Conservation (phyloP, 2,888 invertebrate genomes). For the Dasypogon diadema region DNA sequence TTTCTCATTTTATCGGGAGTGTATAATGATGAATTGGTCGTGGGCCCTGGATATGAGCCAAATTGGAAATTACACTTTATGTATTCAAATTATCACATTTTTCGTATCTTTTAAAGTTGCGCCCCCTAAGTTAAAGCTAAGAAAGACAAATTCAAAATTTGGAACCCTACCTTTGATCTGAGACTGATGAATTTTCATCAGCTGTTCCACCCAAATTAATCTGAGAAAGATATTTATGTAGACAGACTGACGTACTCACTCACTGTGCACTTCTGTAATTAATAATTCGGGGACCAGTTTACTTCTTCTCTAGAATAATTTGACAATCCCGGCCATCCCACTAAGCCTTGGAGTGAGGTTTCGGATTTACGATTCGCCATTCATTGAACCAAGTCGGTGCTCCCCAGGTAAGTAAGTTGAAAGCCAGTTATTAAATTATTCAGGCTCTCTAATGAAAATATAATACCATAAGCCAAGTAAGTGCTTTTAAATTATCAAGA, state of each 20-base stretch:
- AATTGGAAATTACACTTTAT: too few relatives aligned
- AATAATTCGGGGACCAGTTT: neutral
- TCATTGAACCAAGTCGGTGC: neutral
- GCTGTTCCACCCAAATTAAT: neutral
- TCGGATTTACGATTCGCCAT: neutral
- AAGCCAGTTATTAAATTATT: conserved; percentile 13
- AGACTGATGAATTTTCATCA: too few relatives aligned
- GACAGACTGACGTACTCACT: neutral
- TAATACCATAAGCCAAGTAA: conserved; percentile 4
- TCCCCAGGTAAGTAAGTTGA: neutral
- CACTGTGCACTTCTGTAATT: neutral
- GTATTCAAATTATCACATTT: too few relatives aligned
- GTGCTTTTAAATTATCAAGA: conserved; percentile 6
- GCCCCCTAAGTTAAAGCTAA: too few relatives aligned
- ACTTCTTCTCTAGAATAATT: neutral
- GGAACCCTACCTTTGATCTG: too few relatives aligned
- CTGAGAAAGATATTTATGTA: neutral
- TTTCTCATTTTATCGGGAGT: neutral
- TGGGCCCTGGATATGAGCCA: neutral
- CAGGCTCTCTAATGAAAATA: conserved; percentile 3
- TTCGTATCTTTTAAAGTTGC: too few relatives aligned
- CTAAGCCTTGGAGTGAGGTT: neutral
- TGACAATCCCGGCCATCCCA: neutral
- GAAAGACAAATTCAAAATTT: too few relatives aligned
- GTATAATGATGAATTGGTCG: neutral